Evolutionary conservation across 1,140 invertebrate species (phyloP), one percentile per base, ranked within the genome.

Genomic region (Wiebesia pumilae): DNA sequence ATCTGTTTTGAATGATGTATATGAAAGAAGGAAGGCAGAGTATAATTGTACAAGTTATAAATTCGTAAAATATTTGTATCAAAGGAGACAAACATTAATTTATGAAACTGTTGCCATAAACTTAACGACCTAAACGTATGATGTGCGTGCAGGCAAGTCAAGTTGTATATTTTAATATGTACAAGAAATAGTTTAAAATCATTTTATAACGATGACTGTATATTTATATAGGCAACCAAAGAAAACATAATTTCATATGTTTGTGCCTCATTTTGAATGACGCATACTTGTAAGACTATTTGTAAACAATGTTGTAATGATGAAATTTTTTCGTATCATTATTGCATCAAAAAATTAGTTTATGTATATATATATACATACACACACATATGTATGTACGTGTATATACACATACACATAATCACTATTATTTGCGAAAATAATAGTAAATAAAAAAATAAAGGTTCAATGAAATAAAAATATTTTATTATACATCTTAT

Each of bases 171-270:
- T 90, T 89, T 89, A 88, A 89, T 62, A 85, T 75, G 40, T 81
- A 30, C 89, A 85, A 88, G 77, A 87, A 81, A 86, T 89, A 88
- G 84, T 84, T 88, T 87, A 51, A 88, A 88, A 89, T 90, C 88
- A 87, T 90, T 92, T 91, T 89, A 89, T 92, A 89, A 88, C 83
- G 24, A 65, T 78, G 38, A 79, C 47, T 85, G 84, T 86, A 81
- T 81, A 87, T 91, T 89, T 90, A 90, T 87, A 91, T 90, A 90
- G 88, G 79, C 54, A 88, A 91, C 82, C 88, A 91, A 90, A 91
- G 88, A 91, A 90, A 90, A 87, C 87, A 77, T 87, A 87, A 90
- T 88, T 89, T 88, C 79, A 85, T 90, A 88, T 81, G 87, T 90
- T 90, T 90, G 87, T 90, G 87, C 85, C 78, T 89, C 88, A 88